Conservation (phyloP, 2,113 vertebrate genomes). For the Corythornis madagascariensis region DNA sequence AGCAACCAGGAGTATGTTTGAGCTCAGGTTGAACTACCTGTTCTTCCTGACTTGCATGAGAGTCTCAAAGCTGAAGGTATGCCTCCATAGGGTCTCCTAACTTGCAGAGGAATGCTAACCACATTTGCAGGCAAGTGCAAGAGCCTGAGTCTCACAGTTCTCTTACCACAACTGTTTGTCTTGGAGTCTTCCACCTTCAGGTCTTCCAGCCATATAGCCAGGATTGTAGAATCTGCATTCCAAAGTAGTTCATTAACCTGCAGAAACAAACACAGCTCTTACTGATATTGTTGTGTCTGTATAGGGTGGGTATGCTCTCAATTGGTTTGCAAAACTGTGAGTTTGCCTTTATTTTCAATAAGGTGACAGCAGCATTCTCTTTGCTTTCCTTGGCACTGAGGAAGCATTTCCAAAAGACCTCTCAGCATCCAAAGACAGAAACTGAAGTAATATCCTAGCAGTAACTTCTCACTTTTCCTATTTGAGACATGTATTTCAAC, state of each 20-base stretch:
- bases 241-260: constrained; percentile 93
- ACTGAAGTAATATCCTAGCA: not conserved
- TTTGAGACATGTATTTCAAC: not conserved
- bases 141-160: not conserved
- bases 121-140: not conserved
- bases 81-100: not conserved
- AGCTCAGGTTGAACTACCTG: not conserved
- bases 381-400: not conserved
- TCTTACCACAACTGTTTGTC: constrained; percentile 80
- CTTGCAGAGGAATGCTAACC: not conserved
- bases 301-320: not conserved
- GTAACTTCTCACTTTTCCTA: not conserved
- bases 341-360: not conserved
- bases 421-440: not conserved
- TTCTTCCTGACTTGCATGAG: not conserved
- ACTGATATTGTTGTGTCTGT: not conserved
- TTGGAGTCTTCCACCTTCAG: constrained; percentile 60
- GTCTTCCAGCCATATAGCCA: constrained; percentile 92
- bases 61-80: not conserved
- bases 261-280: not conserved
- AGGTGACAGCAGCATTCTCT: not conserved
- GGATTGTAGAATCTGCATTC: constrained; percentile 91
- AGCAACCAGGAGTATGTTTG: not conserved
- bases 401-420: not conserved
- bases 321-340: not conserved